Base-by-base conservation (phyloP, 1,140 invertebrate species). In the Portunus trituberculatus region DNA sequence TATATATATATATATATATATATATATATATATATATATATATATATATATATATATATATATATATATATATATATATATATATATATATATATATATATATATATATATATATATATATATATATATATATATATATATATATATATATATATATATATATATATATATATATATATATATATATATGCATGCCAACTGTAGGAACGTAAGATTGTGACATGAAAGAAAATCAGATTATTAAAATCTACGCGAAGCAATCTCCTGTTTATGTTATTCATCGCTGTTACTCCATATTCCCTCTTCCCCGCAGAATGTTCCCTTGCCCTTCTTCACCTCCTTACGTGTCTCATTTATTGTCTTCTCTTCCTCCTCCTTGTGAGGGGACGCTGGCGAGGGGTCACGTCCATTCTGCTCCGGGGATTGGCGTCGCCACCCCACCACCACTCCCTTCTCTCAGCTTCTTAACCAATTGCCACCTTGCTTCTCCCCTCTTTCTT, bases 111-210 rank as follows among this genome's bases (percentile, higher is more conserved):
- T 45, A 95, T 87, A 95, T 28, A 91, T 82, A 91, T 83, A 95
- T n/a, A 95, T 28, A 91, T 39, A 95, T 67, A 95, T 39, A 95
- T 46, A 91, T 76, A 82, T 46, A 95, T 46, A 95, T 76, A 95
- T 46, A 95, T 39, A 95, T 31, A 91, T 46, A 95, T 39, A 95
- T 90, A 91, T 46, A 95, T 32, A 91, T 48, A 95, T 32, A 95
- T 28, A 91, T 82, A 91, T 31, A 95, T 82, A 95, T 76, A 91
- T 39, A 91, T 59, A 95, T 83, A 95, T 76, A 92, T 48, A 92
- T 83, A 84, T 31, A 95, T 45, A 67, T n/a, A 76, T 76, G 20
- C 20, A 76, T 76, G 20, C 20, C 7, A n/a, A 59, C 3, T 59
- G 52, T 10, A 10, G 52, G 52, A 59, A 76, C 20, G 20, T 8